Percentiles rank a stretch among this genome's conserved stretches.
These are phyloP conservation scores for Drosophila repleta DNA, from an alignment of 1,140 invertebrate genomes.

Conservation along the genomic window DNA sequence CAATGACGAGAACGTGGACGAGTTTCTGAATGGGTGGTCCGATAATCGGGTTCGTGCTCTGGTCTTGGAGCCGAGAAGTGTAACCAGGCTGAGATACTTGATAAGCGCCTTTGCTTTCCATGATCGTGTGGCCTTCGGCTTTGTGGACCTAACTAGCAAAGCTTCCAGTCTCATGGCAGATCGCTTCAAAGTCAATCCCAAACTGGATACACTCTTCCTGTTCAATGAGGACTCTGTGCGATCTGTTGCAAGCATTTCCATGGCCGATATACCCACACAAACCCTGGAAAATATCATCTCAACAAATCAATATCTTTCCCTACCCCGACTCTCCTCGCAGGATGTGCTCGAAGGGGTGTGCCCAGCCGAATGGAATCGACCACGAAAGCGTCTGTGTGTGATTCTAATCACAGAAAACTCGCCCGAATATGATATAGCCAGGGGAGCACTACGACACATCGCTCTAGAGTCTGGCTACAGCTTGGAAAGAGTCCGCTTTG, in stretches of 20 bases:
- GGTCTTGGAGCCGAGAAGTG: constrained; percentile 92
- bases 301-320: constrained; percentile 93
- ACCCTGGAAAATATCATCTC: constrained; percentile 95
- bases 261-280: constrained; percentile 93
- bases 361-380: constrained; percentile 92
- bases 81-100: constrained; percentile 92
- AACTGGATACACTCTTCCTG: constrained; percentile 93
- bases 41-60: constrained; percentile 96
- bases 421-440: constrained; percentile 85
- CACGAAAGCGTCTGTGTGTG: constrained; percentile 94
- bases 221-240: constrained; percentile 94
- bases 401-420: constrained; percentile 92
- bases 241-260: constrained; percentile 94
- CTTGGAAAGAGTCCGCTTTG: constrained; percentile 91
- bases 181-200: constrained; percentile 90
- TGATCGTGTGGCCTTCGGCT: constrained; percentile 94
- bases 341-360: constrained; percentile 89
- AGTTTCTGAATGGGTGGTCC: constrained; percentile 93
- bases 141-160: constrained; percentile 86
- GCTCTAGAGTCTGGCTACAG: constrained; percentile 87
- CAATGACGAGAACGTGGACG: constrained; percentile 89
- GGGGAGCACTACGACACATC: constrained; percentile 88
- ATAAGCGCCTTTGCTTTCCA: constrained; percentile 94
- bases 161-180: constrained; percentile 87
- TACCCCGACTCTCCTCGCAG: constrained; percentile 96